Evolutionary conservation across 2,113 vertebrate genomes (phyloP).

Genomic region (Crotalus helleri): DNA sequence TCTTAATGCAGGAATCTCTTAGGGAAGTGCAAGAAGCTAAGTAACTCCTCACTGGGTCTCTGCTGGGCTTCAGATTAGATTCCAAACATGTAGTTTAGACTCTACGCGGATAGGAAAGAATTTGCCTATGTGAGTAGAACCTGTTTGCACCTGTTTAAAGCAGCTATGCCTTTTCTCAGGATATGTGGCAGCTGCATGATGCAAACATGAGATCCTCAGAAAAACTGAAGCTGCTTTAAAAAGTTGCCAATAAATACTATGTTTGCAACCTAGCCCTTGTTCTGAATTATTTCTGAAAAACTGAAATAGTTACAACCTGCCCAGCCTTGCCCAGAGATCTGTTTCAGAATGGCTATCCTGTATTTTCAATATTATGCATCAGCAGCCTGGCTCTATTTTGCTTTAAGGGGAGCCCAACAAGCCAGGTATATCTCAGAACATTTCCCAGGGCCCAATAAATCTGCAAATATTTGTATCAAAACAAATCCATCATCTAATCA

Average conservation of each 20-base stretch:
- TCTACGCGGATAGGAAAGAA: not conserved
- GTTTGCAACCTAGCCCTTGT: too few species aligned
- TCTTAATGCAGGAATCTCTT: not conserved
- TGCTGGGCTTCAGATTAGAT: not conserved
- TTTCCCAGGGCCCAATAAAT: too few species aligned
- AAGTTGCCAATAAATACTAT: not conserved
- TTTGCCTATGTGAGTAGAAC: not conserved
- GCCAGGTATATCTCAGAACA: too few species aligned
- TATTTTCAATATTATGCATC: too few species aligned
- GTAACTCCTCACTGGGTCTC: not conserved
- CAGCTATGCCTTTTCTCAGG: not conserved
- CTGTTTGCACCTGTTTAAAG: not conserved
- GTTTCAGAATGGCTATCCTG: too few species aligned
- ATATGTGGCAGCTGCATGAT: not conserved
- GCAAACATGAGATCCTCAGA: not conserved
- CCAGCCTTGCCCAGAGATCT: too few species aligned
- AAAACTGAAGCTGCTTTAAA: not conserved
- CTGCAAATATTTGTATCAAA: too few species aligned
- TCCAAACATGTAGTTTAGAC: not conserved
- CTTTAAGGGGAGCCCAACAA: too few species aligned
- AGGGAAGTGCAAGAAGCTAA: not conserved
- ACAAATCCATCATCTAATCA: too few species aligned
- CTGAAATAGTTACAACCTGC: too few species aligned
- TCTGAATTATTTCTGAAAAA: too few species aligned
- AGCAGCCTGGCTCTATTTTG: too few species aligned